Percentiles rank a stretch among this genome's conserved stretches.
Conservation (phyloP, 2,113 vertebrate species). For the Spea bombifrons region DNA sequence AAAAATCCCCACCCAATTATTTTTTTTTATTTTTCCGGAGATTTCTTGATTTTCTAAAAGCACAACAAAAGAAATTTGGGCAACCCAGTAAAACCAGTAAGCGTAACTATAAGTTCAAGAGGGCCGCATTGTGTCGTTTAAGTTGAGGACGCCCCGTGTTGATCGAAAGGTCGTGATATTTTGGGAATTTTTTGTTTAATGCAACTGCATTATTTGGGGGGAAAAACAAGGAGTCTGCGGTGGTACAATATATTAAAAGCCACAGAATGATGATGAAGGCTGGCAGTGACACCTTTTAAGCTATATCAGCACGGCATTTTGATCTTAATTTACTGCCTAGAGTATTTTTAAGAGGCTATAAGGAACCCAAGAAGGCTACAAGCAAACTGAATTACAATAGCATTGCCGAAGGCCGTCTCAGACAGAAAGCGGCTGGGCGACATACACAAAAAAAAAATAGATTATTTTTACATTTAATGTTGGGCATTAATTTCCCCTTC, state of each 20-base stretch:
- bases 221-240: neutral
- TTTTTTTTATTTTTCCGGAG: too few species aligned
- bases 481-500: slow-evolving; percentile 83
- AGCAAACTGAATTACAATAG: slow-evolving; percentile 88
- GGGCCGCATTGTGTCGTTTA: too few species aligned
- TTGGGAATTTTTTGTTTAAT: neutral
- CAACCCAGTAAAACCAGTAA: too few species aligned
- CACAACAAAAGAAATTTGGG: too few species aligned
- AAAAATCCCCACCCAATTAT: too few species aligned
- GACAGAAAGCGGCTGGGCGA: slow-evolving; percentile 53
- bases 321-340: slow-evolving; percentile 55
- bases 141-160: too few species aligned
- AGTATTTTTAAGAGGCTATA: slow-evolving; percentile 63
- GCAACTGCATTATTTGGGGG: neutral
- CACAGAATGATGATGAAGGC: neutral
- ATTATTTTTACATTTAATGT: slow-evolving; percentile 76
- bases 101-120: too few species aligned
- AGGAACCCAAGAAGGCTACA: slow-evolving; percentile 72
- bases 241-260: neutral
- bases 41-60: too few species aligned
- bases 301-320: slow-evolving; percentile 54
- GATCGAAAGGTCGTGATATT: too few species aligned
- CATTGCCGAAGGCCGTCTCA: slow-evolving; percentile 77
- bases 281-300: neutral
- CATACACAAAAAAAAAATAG: slow-evolving; percentile 55